Percentiles rank a stretch among this genome's conserved stretches.
Evolutionary conservation across 2,113 vertebrate species (phyloP).

Genomic region (Trochalopteron elliotii): DNA sequence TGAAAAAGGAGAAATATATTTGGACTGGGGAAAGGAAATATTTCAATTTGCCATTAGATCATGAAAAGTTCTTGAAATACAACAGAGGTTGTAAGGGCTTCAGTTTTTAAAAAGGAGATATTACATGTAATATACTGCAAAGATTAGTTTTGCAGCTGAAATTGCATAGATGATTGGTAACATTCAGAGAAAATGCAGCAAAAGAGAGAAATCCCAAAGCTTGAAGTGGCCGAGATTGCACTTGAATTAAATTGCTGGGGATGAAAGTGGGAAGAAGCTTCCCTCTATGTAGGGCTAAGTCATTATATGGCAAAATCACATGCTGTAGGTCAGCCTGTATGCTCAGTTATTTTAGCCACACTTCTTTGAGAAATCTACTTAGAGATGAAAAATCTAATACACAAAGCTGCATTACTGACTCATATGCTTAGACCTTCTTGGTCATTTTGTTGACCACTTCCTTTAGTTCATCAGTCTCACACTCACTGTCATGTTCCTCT

Average conservation of each 20-base stretch:
- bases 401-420: background rate
- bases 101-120: conserved; percentile 43
- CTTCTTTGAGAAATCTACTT: background rate
- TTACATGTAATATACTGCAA: conserved; percentile 61
- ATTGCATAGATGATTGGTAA: conserved; percentile 69
- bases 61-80: conserved; percentile 39
- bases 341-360: conserved; percentile 4
- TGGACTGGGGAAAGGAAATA: conserved; percentile 37
- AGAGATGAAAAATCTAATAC: background rate
- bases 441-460: background rate
- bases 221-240: conserved; percentile 51
- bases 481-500: background rate
- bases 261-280: conserved; percentile 57
- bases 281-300: conserved; percentile 8
- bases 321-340: background rate
- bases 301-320: background rate
- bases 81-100: conserved; percentile 45
- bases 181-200: conserved; percentile 53
- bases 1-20: conserved; percentile 15
- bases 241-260: conserved; percentile 61
- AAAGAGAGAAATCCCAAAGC: conserved; percentile 61
- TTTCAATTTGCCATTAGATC: conserved; percentile 55
- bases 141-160: conserved; percentile 72
- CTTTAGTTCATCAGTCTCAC: background rate
- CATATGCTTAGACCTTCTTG: background rate